Evolutionary conservation across 2,113 vertebrate species (phyloP), one percentile per base, ranked within the genome.

Genomic region (Gobius niger): DNA sequence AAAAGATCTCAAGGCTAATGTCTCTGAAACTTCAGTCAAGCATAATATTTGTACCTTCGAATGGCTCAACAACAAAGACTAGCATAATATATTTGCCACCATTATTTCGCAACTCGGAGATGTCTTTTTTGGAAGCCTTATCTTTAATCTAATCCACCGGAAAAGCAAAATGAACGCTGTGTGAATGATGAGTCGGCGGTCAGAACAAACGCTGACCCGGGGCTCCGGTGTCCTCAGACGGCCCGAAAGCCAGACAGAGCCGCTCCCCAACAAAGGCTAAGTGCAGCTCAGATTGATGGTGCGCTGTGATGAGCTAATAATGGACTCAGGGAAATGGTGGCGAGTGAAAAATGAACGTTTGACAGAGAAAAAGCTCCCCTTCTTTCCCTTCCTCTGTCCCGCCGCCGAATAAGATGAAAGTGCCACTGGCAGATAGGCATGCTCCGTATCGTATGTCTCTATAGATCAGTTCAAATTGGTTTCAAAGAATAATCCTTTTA

Each of bases 221-320:
- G 52, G 70, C 63, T 63, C 10, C 7, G 51, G 7, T 52, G 76
- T 75, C 72, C 68, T 75, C 51, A 72, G 46, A 72, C 14, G 16
- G 12, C 74, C 63, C 9, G n/a, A 0, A 24, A 56, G 53, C 18
- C 62, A 53, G 65, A 68, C 69, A 46, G 53, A 51, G 42, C 9
- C 9, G 5, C 3, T 8, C 24, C 40, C 49, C 24, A 3, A 54
- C 44, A 63, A 66, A 65, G 50, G 65, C 47, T n/a, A 46, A 68
- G 40, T 40, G 40, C 42, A 24, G 54, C 14, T 47, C 2, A 1
- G 64, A 68, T n/a, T 19, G 59, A 75, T 74, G 63, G 18, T 47
- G 67, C 16, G 19, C 61, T 42, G 51, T 4, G 3, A 34, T 56
- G 68, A 68, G 19, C 60, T 80, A 18, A 72, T 76, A 72, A 62